Conservation (phyloP, 2,888 invertebrate species). For the Synergus umbraculus region DNA sequence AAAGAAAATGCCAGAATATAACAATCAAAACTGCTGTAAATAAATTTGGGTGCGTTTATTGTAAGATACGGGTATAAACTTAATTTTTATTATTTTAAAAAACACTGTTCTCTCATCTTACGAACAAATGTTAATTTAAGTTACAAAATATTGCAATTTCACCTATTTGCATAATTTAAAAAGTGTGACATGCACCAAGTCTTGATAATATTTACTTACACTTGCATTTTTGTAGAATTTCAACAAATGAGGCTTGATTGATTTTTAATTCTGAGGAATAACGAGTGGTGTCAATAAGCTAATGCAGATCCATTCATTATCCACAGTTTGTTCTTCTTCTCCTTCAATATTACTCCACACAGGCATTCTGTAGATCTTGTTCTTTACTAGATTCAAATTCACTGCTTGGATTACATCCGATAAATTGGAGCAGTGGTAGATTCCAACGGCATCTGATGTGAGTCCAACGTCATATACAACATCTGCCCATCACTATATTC, state of each 20-base stretch:
- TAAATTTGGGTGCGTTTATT: too few relatives aligned
- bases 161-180: too few relatives aligned
- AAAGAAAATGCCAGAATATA: neutral
- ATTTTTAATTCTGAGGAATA: neutral
- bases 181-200: too few relatives aligned
- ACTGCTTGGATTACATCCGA: too few relatives aligned
- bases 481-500: neutral
- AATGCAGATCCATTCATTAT: slow-evolving; percentile 22
- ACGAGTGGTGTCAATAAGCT: neutral
- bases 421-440: too few relatives aligned
- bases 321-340: neutral
- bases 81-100: too few relatives aligned
- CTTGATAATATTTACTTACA: neutral
- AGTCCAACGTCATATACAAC: neutral
- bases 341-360: slow-evolving; percentile 12
- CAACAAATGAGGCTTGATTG: neutral
- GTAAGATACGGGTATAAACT: too few relatives aligned
- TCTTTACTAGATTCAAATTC: neutral
- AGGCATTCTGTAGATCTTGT: slow-evolving; percentile 17
- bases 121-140: too few relatives aligned
- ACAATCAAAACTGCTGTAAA: slow-evolving; percentile 16
- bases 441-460: neutral
- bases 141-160: too few relatives aligned
- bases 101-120: too few relatives aligned
- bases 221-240: neutral